These are phyloP conservation scores for Perca fluviatilis DNA, from an alignment of 2,113 vertebrate genomes.

Conservation along the genomic window DNA sequence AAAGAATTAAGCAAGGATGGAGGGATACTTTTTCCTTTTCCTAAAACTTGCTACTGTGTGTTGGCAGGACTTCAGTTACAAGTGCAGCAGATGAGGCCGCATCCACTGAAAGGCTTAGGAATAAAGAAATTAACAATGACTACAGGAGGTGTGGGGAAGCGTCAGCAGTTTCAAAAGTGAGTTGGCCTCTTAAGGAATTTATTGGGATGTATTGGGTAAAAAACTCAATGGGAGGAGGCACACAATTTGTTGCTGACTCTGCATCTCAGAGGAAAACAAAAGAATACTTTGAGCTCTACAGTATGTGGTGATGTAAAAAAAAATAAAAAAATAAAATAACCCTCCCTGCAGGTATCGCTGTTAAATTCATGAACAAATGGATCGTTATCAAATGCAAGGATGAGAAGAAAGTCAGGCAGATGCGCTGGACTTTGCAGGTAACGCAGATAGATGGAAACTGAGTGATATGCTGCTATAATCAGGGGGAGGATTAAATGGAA, in stretches of 20 bases:
- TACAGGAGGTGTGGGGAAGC: constrained; percentile 5
- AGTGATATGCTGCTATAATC: constrained; percentile 58
- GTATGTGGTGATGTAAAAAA: constrained; percentile 24
- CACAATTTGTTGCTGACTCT: constrained; percentile 57
- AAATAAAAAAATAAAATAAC: too few species aligned
- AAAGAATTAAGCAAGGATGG: not conserved
- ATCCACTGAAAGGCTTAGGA: constrained; percentile 8
- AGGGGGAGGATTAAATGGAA: constrained; percentile 50
- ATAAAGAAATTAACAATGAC: constrained; percentile 26
- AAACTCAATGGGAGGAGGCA: constrained; percentile 15
- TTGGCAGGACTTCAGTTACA: constrained; percentile 18
- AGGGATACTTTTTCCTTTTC: not conserved
- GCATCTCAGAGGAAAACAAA: constrained; percentile 53
- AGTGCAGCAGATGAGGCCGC: constrained; percentile 14
- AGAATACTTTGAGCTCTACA: constrained; percentile 33
- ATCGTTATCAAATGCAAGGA: constrained; percentile 56
- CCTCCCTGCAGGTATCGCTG: constrained; percentile 57
- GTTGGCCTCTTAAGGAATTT: constrained; percentile 10
- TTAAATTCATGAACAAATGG: constrained; percentile 72
- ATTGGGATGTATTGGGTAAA: constrained; percentile 40
- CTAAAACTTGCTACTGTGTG: constrained; percentile 4
- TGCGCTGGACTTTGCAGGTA: constrained; percentile 57
- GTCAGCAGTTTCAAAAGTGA: constrained; percentile 21
- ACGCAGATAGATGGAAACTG: constrained; percentile 28
- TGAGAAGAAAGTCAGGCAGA: constrained; percentile 47